Evolutionary conservation across 1,140 invertebrate species (phyloP), one percentile per base, ranked within the genome.

Genomic region (Asbolus verrucosus): DNA sequence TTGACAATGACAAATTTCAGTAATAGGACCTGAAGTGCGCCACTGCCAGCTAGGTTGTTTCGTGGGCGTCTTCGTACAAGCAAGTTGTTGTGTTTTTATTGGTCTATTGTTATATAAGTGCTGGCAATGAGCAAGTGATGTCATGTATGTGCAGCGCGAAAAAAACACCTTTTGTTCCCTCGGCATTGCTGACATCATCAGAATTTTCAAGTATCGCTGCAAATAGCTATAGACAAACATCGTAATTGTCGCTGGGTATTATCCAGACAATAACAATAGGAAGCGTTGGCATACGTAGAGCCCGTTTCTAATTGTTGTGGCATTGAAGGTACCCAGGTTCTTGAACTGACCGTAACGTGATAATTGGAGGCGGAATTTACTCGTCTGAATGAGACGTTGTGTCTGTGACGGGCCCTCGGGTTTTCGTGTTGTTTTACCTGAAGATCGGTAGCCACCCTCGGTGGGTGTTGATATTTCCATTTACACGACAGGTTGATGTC

Each of bases 401-500:
- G 61, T 24, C n/a, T 46, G 59, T 62, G 36, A 62, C 36, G 30
- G 59, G 19, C 46, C 46, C 46, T 30, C 46, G 27, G 46, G 46
- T 19, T 19, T 19, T 54, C 46, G 19, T 24, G 3, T 3, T 27
- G 24, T 27, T 27, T 27, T 27, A 8, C 19, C 24, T 54, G 46
- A 54, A 27, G 21, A 27, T 54, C 46, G 11, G 24, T 24, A 24
- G 46, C 19, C 46, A n/a, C n/a, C n/a, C n/a, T n/a, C n/a, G 46
- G 46, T 11, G 21, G 19, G 21, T 27, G n/a, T 54, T 27, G 46
- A 27, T 54, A 27, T 19, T 54, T 19, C 18, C n/a, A n/a, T n/a
- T n/a, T n/a, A n/a, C n/a, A n/a, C n/a, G n/a, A n/a, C n/a, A n/a
- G n/a, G n/a, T n/a, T n/a, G n/a, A n/a, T n/a, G n/a, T n/a, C n/a